Conservation (phyloP, 2,888 invertebrate genomes). For the Coremacera marginata region DNA sequence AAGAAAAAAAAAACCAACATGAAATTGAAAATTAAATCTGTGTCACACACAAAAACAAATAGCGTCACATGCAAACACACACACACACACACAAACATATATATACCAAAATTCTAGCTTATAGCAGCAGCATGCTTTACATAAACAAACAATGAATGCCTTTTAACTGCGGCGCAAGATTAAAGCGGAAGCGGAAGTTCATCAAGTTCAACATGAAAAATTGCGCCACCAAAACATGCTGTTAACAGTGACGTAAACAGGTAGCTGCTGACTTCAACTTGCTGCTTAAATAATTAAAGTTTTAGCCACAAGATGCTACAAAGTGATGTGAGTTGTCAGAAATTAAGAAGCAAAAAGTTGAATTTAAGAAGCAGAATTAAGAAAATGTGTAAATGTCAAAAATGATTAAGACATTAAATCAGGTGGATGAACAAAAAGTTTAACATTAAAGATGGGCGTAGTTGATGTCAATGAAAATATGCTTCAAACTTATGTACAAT, state of each 20-base stretch:
- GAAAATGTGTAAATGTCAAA: too few species aligned
- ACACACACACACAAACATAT: too few species aligned
- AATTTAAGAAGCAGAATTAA: too few species aligned
- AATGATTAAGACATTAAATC: too few species aligned
- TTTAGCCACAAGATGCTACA: not conserved
- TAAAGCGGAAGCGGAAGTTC: not conserved
- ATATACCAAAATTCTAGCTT: not conserved
- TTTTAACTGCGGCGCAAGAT: not conserved
- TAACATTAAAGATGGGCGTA: too few species aligned
- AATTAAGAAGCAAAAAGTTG: too few species aligned
- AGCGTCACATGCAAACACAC: not conserved
- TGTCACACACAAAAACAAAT: conserved; percentile 9
- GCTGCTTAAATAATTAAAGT: not conserved
- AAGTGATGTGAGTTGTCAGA: not conserved
- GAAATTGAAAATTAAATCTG: conserved; percentile 18
- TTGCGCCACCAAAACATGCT: conserved; percentile 4
- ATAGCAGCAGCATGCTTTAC: not conserved
- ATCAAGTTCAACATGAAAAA: conserved; percentile 14
- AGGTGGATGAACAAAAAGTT: too few species aligned
- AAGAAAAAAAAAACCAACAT: not conserved
- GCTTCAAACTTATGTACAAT: too few species aligned
- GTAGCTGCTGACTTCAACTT: not conserved
- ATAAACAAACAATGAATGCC: not conserved
- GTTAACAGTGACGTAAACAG: not conserved
- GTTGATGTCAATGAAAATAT: too few species aligned